Percentiles rank a stretch among this genome's conserved stretches.
Conservation (phyloP, 2,888 invertebrate genomes). For the Phyllotreta cruciferae region DNA sequence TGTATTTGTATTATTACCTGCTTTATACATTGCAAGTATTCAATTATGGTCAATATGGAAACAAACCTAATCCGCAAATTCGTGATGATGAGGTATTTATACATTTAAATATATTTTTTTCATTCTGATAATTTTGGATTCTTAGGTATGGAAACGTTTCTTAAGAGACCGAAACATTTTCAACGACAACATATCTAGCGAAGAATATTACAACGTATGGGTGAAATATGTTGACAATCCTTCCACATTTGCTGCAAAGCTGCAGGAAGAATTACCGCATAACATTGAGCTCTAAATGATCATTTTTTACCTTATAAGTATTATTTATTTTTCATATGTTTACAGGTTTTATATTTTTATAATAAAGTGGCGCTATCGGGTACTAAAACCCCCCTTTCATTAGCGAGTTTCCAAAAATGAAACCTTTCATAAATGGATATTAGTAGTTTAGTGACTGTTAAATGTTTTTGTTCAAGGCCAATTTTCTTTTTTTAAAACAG, state of each 20-base stretch:
- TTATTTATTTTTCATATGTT: constrained; percentile 5
- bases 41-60: constrained; percentile 58
- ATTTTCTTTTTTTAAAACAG: too few relatives aligned
- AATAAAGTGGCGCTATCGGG: too few relatives aligned
- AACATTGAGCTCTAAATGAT: constrained; percentile 26
- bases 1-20: constrained; percentile 64
- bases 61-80: constrained; percentile 53
- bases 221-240: constrained; percentile 56
- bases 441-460: too few relatives aligned
- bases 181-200: constrained; percentile 58
- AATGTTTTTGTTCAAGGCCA: too few relatives aligned
- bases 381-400: too few relatives aligned
- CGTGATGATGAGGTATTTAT: constrained; percentile 57
- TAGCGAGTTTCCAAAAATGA: too few relatives aligned
- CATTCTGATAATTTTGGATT: constrained; percentile 18
- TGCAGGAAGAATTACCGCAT: constrained; percentile 43
- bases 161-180: constrained; percentile 58
- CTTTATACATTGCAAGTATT: constrained; percentile 64
- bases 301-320: background rate
- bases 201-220: constrained; percentile 63
- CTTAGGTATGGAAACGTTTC: constrained; percentile 62
- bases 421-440: too few relatives aligned
- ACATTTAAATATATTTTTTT: constrained; percentile 2
- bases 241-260: constrained; percentile 49
- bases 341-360: too few relatives aligned